Base-by-base conservation (phyloP, 2,888 invertebrate species). In the Agrotis segetum region DNA sequence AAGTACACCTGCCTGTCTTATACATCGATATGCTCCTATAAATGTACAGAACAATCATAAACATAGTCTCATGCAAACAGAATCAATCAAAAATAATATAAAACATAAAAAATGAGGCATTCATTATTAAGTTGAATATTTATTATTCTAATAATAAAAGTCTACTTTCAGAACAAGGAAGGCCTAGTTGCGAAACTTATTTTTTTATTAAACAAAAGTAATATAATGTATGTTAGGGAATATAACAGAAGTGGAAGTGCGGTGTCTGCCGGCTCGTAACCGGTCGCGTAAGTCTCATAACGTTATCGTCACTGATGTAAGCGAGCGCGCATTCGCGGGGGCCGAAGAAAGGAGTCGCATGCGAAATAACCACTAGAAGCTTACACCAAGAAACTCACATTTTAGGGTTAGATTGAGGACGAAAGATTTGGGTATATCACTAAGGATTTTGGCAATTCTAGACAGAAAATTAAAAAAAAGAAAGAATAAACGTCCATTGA, bases 221-320 rank as follows among this genome's bases (percentile, higher is more conserved):
- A 70, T 64, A 69, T 60, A 74, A 77, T 62, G 50, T 70, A 81
- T 58, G 65, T 70, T 81, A 74, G 71, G 61, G 85, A 82, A 86
- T 86, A 86, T 87, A 88, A 87, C 78, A 87, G 81, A 85, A 83
- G 77, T 82, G 79, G 86, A 66, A 79, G 83, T 81, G 72, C 69
- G 77, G 70, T 81, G 81, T 77, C 76, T 77, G 76, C 82, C 83
- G 84, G 80, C 81, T 78, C 85, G 89, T 89, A 93, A 94, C 93
- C 92, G 93, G 92, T 93, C 89, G 88, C 87, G 85, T 90, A 90
- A 89, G 88, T 78, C 87, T 87, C 89, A 86, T 92, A 92, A 93
- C 89, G 90, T 94, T 94, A 93, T 90, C 85, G 82, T 72, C 81
- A 85, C 92, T 95, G 94, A 95, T 94, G 94, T 94, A 95, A 95